Percentiles rank a stretch among this genome's conserved stretches.
These are phyloP conservation scores for Gastracanthus pulcherrimus DNA, from an alignment of 2,888 invertebrate species.

Conservation along the genomic window DNA sequence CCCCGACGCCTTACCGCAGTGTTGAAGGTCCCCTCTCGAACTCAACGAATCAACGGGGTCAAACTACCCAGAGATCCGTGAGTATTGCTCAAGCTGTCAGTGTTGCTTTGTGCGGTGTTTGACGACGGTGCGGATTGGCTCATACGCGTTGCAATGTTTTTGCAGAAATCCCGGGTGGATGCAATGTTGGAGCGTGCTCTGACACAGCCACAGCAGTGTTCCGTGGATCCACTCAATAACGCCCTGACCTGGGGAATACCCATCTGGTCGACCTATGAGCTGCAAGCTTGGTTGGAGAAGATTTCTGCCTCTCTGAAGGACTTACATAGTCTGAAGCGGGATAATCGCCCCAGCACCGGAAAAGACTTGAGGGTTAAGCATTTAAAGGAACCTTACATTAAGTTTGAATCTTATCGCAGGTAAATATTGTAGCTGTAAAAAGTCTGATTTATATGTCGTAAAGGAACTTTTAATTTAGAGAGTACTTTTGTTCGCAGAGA, in stretches of 20 bases:
- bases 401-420: slow-evolving; percentile 86
- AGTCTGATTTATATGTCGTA: not conserved
- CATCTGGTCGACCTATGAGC: slow-evolving; percentile 80
- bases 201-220: slow-evolving; percentile 78
- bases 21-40: slow-evolving; percentile 75
- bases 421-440: slow-evolving; percentile 69
- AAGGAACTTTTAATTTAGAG: not conserved
- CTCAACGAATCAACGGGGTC: slow-evolving; percentile 73
- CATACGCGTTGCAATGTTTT: not conserved
- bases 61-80: slow-evolving; percentile 75
- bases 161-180: slow-evolving; percentile 84
- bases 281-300: slow-evolving; percentile 81
- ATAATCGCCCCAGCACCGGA: slow-evolving; percentile 58
- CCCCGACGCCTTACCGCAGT: slow-evolving; percentile 72
- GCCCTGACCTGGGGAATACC: slow-evolving; percentile 78
- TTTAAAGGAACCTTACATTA: slow-evolving; percentile 85
- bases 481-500: slow-evolving; percentile 72
- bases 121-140: too few species aligned
- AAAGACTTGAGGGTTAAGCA: slow-evolving; percentile 79
- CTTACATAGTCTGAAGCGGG: slow-evolving; percentile 65
- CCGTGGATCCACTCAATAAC: slow-evolving; percentile 79
- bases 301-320: slow-evolving; percentile 80
- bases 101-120: not conserved
- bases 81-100: slow-evolving; percentile 55
- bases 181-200: slow-evolving; percentile 88